Base-by-base conservation (phyloP, 2,113 vertebrate genomes). In the Daboia siamensis region DNA sequence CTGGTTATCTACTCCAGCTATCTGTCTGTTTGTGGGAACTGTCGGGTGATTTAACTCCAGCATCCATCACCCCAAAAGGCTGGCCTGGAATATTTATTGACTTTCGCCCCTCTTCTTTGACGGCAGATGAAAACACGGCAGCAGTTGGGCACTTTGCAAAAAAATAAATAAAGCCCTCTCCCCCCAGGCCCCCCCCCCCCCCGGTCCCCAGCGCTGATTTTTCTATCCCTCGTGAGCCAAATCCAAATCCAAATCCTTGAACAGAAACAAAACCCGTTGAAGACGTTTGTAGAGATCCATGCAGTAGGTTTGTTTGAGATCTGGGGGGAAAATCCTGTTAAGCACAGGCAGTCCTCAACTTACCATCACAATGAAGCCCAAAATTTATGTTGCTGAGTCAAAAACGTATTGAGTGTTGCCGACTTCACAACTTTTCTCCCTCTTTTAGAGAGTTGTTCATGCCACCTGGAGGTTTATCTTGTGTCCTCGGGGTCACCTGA, bases 21-120 rank as follows among this genome's bases (percentile, higher is more conserved):
- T 96, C 94, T 54, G 93, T 95, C 94, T 92, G 90, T 92, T 59
- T 93, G 86, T 55, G 5, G 94, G 74, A 88, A 94, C 93, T 93
- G 57, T 94, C 89, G 29, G 23, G 55, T 54, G 86, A 94, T 0
- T 0, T 91, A 91, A 90, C 92, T 92, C 51, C 94, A 0, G 0
- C 93, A 93, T 94, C 91, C 0, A 15, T 96, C 94, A 0, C 93
- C 92, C 90, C 55, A 26, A 1, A 4, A 88, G 29, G 29, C 91
- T 90, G 91, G 69, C 87, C 88, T 57, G 90, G 92, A 84, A 64
- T 64, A 91, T 84, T 88, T 88, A 93, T 91, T 33, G 56, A 20
- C 74, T 91, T 93, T 80, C 90, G 15, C 93, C 80, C 88, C 91
- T 80, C 92, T 21, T 11, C 17, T 7, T 29, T 11, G 33, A 59